A percentile compares a stretch with the other conserved stretches of the same genome.
These are phyloP conservation scores for Diarsia dahlii DNA, from an alignment of 2,888 invertebrate genomes.

Conservation along the genomic window DNA sequence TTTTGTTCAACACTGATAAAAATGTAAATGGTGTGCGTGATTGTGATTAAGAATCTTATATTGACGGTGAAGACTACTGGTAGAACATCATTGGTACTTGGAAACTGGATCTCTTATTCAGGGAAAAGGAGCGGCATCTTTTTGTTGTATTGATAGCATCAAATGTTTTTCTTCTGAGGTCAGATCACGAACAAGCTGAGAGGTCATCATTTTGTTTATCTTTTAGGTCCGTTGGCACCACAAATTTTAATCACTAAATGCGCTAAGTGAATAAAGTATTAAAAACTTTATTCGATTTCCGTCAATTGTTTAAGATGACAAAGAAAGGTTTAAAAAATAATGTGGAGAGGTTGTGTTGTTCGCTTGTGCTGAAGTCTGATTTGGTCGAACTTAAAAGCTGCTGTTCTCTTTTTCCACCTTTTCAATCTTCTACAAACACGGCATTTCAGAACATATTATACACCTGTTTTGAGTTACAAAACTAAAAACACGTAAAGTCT, in stretches of 20 bases:
- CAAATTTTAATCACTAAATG: neutral
- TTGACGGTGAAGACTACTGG: conserved; percentile 2
- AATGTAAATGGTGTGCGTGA: neutral
- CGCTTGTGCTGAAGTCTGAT: too few species aligned
- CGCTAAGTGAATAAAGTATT: too few species aligned
- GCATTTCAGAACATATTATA: neutral
- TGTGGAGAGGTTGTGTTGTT: too few species aligned
- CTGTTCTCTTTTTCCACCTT: neutral
- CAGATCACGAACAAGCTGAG: neutral
- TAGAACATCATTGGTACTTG: neutral
- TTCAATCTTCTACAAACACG: neutral
- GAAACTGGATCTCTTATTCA: conserved; percentile 1
- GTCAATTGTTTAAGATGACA: too few species aligned
- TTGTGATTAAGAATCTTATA: neutral
- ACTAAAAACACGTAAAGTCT: neutral
- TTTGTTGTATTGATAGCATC: conserved; percentile 38
- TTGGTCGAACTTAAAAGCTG: neutral
- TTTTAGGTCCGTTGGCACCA: neutral
- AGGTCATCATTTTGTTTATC: conserved; percentile 12
- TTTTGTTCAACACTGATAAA: conserved; percentile 41
- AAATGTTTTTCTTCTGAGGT: conserved; percentile 34
- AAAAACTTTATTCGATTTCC: too few species aligned
- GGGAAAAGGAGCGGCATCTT: conserved; percentile 40
- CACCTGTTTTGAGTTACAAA: neutral
- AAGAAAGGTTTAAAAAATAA: too few species aligned